Conservation (phyloP, 2,888 invertebrate species). For the Lasioglossum oenotherae region DNA sequence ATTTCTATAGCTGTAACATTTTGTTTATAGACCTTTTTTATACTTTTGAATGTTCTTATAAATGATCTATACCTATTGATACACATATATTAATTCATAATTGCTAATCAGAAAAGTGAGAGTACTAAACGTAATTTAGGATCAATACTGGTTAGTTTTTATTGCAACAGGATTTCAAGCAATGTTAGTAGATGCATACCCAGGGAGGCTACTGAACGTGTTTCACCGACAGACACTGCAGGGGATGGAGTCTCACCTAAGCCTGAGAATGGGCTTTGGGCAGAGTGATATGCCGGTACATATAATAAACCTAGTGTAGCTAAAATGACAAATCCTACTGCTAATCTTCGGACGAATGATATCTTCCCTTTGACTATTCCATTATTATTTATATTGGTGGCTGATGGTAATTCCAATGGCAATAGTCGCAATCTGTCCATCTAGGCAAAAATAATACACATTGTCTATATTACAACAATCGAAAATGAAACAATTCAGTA, state of each 20-base stretch:
- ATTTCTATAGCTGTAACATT: constrained; percentile 3
- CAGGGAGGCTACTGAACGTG: constrained; percentile 78
- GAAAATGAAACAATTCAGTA: neutral
- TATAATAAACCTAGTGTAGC: constrained; percentile 80
- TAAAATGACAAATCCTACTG: constrained; percentile 80
- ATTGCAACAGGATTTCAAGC: constrained; percentile 34
- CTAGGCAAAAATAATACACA: constrained; percentile 64
- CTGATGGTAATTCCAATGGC: constrained; percentile 80
- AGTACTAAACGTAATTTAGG: constrained; percentile 3
- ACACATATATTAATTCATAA: neutral
- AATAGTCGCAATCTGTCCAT: constrained; percentile 81
- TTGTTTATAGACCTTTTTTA: neutral
- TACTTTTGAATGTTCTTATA: constrained; percentile 6
- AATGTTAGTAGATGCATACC: constrained; percentile 78
- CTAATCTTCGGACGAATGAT: constrained; percentile 80
- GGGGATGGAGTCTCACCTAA: constrained; percentile 82
- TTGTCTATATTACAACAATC: neutral
- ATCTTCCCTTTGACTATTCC: constrained; percentile 75
- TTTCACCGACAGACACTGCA: constrained; percentile 75
- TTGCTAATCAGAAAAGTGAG: neutral
- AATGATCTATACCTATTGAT: constrained; percentile 5
- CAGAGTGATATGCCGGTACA: constrained; percentile 83
- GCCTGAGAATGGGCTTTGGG: constrained; percentile 80
- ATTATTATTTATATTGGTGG: constrained; percentile 75
- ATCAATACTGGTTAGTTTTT: constrained; percentile 39